Percentiles rank a stretch among this genome's conserved stretches.
Conservation (phyloP, 2,113 vertebrate species). For the Cinclus cinclus region DNA sequence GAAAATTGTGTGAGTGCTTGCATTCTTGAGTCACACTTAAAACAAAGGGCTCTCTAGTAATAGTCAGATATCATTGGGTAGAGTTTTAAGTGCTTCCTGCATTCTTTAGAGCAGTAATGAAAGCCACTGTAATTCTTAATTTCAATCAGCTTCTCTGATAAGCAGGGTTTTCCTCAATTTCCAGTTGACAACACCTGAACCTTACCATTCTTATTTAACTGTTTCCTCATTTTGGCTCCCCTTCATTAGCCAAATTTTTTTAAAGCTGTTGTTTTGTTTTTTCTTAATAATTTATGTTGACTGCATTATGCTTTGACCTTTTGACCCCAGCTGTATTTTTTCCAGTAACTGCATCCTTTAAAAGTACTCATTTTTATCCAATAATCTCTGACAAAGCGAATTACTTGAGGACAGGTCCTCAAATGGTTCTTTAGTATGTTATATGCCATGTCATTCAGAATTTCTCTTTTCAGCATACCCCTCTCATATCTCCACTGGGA, state of each 20-base stretch:
- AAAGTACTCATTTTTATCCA: neutral
- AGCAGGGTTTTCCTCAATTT: neutral
- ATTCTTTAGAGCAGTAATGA: neutral
- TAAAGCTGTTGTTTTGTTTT: neutral
- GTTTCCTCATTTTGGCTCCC: neutral
- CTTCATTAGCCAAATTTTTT: neutral
- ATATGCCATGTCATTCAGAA: neutral
- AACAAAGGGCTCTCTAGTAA: neutral
- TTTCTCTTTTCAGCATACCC: neutral
- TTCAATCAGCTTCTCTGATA: conserved; percentile 2
- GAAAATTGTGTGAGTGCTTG: neutral
- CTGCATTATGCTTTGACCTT: neutral
- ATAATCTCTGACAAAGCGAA: neutral
- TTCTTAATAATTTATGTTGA: neutral
- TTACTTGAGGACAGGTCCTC: neutral
- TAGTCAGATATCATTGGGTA: neutral
- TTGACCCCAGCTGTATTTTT: neutral
- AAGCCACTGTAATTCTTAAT: neutral
- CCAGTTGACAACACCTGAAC: neutral
- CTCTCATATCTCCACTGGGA: neutral
- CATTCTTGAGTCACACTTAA: neutral
- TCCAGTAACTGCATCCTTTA: neutral
- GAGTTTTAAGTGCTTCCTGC: neutral
- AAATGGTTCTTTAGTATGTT: neutral
- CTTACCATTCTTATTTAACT: conserved; percentile 1